Evolutionary conservation across 2,113 vertebrate genomes (phyloP), one percentile per base, ranked within the genome.

Genomic region (Hyla sarda): DNA sequence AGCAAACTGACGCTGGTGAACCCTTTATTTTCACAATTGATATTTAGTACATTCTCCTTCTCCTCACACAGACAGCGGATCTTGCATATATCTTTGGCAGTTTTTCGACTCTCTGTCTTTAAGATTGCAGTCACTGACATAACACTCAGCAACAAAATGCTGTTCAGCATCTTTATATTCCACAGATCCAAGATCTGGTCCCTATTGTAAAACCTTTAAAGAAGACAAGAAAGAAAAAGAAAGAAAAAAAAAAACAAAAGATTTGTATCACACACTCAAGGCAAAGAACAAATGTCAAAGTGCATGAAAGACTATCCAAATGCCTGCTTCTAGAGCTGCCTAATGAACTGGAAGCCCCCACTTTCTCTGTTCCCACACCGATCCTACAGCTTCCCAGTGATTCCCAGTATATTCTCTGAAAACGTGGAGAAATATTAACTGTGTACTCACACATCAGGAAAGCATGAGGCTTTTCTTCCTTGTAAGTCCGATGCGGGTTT

Each of bases 1-100:
- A 98, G 97, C 89, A 95, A 94, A 89, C 93, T 96, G 88, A 99
- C 93, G 0, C 95, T 95, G 87, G 97, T 97, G 93, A 99, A 99
- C 92, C 97, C 98, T 93, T 99, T 99, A 93, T 96, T 98, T 91
- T 99, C 98, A 56, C 98, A 99, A 92, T 99, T 99, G 90, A 99
- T 98, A 91, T 97, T 98, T 85, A 99, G 91, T 3, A 98, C 92
- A 84, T 96, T 99, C 92, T 99, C 98, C 87, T 97, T 96, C 89
- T 99, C 98, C 89, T 99, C 98, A 5, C 98, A 99, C 90, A 93
- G 91, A 90, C 98, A 99, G 88, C 97, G 97, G 90, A 92, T 96
- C 93, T 96, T 97, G 95, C 98, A 99, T 94, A 99, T 97, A 91
- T 99, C 98, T 97, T 97, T 98, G 92, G 97, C 96, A 95, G 96